A percentile compares a stretch with the other conserved stretches of the same genome.
phyloP scores from a whole-genome alignment of 2,888 invertebrate genomes.

The Melanargia galathea region DNA sequence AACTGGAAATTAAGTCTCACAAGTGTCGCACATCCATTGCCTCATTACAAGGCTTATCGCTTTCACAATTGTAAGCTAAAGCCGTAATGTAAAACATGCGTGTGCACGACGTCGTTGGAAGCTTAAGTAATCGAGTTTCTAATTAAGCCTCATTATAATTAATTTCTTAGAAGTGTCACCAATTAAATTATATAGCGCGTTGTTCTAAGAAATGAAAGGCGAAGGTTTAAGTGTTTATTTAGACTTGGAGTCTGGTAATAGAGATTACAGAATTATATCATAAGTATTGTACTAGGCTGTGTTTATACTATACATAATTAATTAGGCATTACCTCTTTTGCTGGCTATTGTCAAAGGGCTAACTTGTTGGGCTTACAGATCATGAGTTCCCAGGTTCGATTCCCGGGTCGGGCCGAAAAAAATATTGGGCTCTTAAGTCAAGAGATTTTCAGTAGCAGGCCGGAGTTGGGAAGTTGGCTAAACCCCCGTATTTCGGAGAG shows the following conservation, averaged over 20 bases:
- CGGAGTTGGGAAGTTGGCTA: too few species aligned
- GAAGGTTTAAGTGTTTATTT: conserved; percentile 5
- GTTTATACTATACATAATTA: too few species aligned
- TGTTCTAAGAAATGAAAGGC: conserved; percentile 19
- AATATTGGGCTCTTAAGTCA: too few species aligned
- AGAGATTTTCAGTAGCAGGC: too few species aligned
- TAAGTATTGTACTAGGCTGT: too few species aligned
- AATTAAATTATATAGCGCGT: conserved; percentile 35
- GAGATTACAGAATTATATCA: not conserved
- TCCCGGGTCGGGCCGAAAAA: too few species aligned
- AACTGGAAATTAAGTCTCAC: conserved; percentile 39
- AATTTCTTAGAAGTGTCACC: conserved; percentile 47
- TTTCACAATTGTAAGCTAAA: conserved; percentile 14
- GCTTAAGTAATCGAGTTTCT: conserved; percentile 39
- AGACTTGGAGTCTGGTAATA: not conserved
- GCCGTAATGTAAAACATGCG: conserved; percentile 32
- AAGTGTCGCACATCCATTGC: conserved; percentile 21
- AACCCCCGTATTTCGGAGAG: too few species aligned
- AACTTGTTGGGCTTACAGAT: too few species aligned
- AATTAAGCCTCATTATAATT: conserved; percentile 45
- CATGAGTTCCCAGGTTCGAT: too few species aligned
- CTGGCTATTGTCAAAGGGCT: too few species aligned
- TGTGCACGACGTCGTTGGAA: conserved; percentile 20
- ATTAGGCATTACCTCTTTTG: too few species aligned
- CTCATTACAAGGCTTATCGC: conserved; percentile 1